Conservation (phyloP, 2,888 invertebrate species). For the Drosophila maculinotata region DNA sequence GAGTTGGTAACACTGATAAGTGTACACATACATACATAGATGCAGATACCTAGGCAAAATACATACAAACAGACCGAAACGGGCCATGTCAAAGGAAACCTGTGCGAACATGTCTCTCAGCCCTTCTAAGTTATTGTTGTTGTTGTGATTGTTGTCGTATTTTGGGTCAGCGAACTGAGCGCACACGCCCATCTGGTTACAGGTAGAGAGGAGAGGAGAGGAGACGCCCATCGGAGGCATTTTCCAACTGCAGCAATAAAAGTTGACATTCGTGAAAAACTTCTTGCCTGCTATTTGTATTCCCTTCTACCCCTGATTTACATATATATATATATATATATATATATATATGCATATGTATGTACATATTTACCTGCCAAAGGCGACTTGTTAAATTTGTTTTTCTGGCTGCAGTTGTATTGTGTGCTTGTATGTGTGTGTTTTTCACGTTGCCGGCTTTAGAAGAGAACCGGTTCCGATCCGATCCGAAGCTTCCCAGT, state of each 20-base stretch:
- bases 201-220: conserved; percentile 26
- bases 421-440: neutral
- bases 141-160: conserved; percentile 15
- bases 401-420: conserved; percentile 13
- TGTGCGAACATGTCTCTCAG: conserved; percentile 32
- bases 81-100: conserved; percentile 15
- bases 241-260: conserved; percentile 18
- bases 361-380: conserved; percentile 3
- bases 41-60: neutral
- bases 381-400: conserved; percentile 16
- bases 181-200: conserved; percentile 26
- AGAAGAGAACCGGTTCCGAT: conserved; percentile 46
- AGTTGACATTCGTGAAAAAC: conserved; percentile 40
- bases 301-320: neutral
- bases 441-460: conserved; percentile 35
- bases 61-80: neutral
- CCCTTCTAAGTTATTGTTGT: conserved; percentile 5
- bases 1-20: neutral
- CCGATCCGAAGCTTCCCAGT: conserved; percentile 6
- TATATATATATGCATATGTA: neutral
- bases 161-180: conserved; percentile 49
- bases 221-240: neutral
- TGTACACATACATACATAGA: neutral
- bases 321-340: neutral
- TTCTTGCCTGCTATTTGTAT: conserved; percentile 1